These are phyloP conservation scores for Etheostoma perlongum DNA, from an alignment of 2,797 vertebrate genomes.

Conservation along the genomic window DNA sequence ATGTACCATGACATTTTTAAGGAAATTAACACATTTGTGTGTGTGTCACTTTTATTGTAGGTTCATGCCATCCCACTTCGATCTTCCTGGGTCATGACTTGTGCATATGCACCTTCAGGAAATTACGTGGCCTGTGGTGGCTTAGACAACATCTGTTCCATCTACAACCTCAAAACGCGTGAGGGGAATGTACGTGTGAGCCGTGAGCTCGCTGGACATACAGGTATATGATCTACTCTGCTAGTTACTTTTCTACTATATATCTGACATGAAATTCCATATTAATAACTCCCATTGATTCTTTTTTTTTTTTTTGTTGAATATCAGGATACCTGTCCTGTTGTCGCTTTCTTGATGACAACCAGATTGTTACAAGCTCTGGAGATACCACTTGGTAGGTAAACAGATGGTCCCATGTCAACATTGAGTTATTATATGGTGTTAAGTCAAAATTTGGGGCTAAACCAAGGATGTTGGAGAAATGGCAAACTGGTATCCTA, in stretches of 20 bases:
- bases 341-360: slow-evolving; percentile 99
- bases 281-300: slow-evolving; percentile 25
- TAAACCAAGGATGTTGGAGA: neutral
- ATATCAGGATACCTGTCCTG: slow-evolving; percentile 96
- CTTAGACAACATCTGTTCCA: slow-evolving; percentile 99
- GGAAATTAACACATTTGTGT: slow-evolving; percentile 5
- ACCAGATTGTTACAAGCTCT: slow-evolving; percentile 99
- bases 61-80: slow-evolving; percentile 99
- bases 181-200: slow-evolving; percentile 99
- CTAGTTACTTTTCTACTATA: neutral
- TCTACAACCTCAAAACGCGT: slow-evolving; percentile 99
- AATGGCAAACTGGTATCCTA: neutral
- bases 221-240: slow-evolving; percentile 85
- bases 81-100: slow-evolving; percentile 99
- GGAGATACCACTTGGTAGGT: slow-evolving; percentile 99
- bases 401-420: neutral
- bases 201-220: slow-evolving; percentile 98
- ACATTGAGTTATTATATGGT: neutral
- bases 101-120: slow-evolving; percentile 98
- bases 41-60: slow-evolving; percentile 72
- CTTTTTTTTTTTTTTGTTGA: slow-evolving; percentile 4
- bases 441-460: neutral
- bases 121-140: slow-evolving; percentile 99
- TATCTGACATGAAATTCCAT: neutral
- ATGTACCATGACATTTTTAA: neutral